Conservation (phyloP, 1,140 invertebrate species). For the Leguminivora glycinivorella region DNA sequence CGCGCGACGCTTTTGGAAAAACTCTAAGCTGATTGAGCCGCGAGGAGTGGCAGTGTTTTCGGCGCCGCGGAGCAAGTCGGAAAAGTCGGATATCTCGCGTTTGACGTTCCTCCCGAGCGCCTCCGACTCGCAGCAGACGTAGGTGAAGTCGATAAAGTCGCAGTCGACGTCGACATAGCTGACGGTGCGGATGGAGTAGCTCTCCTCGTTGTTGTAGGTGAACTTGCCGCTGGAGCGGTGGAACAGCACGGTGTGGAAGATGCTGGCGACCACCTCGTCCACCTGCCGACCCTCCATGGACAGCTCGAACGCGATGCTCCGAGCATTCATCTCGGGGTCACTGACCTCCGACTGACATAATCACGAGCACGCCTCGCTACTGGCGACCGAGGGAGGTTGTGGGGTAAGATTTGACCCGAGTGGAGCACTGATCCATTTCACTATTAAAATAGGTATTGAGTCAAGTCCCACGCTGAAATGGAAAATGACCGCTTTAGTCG, state of each 20-base stretch:
- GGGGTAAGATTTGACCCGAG: conserved; percentile 33
- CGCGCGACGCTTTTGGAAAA: conserved; percentile 94
- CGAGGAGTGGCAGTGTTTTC: conserved; percentile 82
- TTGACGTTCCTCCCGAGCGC: conserved; percentile 87
- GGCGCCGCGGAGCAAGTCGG: conserved; percentile 88
- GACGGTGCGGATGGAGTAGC: conserved; percentile 96
- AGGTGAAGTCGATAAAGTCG: conserved; percentile 98
- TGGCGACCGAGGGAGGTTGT: conserved; percentile 34
- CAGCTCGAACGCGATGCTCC: conserved; percentile 92
- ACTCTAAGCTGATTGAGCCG: conserved; percentile 96
- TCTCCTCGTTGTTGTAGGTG: conserved; percentile 94
- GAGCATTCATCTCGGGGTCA: conserved; percentile 88
- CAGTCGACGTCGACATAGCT: conserved; percentile 98
- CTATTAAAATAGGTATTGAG: conserved; percentile 53
- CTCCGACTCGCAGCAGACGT: conserved; percentile 94
- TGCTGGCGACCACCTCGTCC: conserved; percentile 94
- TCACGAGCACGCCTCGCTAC: conserved; percentile 47
- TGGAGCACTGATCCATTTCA: conserved; percentile 58
- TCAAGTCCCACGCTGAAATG: conserved; percentile 71
- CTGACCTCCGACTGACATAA: conserved; percentile 59
- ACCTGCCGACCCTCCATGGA: conserved; percentile 95
- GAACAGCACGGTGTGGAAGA: conserved; percentile 97
- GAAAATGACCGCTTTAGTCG: conserved; percentile 67
- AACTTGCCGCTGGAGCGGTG: conserved; percentile 97
- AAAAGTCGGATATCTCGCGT: conserved; percentile 91